Evolutionary conservation across 1,140 invertebrate species (phyloP), one percentile per base, ranked within the genome.

Genomic region (Hypsibius dujardini): DNA sequence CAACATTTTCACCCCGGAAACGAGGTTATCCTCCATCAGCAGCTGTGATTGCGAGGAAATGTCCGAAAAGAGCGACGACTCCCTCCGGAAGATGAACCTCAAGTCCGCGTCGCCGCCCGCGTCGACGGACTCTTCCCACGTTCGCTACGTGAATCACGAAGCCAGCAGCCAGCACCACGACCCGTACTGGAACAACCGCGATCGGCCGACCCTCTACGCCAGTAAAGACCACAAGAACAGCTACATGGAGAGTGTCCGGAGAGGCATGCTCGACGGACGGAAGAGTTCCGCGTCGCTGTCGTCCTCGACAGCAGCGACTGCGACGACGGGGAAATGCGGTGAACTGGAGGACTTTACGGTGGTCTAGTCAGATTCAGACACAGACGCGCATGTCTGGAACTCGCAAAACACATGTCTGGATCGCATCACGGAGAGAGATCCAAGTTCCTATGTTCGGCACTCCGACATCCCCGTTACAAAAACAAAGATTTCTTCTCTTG

Each of bases 131-230:
- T n/a, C 7, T 7, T n/a, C 50, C 7, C n/a, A 7, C 7, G 50
- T 56, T 56, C 50, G 50, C 50, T 56, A 56, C 50, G n/a, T 56
- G 7, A 56, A n/a, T n/a, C 7, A 56, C 7, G 7, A 7, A n/a
- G 7, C 50, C 7, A 7, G n/a, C 50, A n/a, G 7, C 7, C 50
- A 56, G 7, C 7, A 7, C n/a, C 50, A 56, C 50, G 50, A 56
- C n/a, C 50, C 50, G 7, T 56, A 56, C 50, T 56, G 50, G 50
- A 56, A 56, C 50, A 56, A 56, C n/a, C 50, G 50, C n/a, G 50
- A 56, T n/a, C 7, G 50, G n/a, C 50, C 50, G 50, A 56, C 50
- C 7, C 50, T 56, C 50, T 56, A 7, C n/a, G 50, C n/a, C 50
- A 56, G n/a, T n/a, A 56, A 56, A n/a, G 50, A 56, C 50, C n/a